phyloP scores from a whole-genome alignment of 2,888 invertebrate genomes.

The Maniola hyperantus region DNA sequence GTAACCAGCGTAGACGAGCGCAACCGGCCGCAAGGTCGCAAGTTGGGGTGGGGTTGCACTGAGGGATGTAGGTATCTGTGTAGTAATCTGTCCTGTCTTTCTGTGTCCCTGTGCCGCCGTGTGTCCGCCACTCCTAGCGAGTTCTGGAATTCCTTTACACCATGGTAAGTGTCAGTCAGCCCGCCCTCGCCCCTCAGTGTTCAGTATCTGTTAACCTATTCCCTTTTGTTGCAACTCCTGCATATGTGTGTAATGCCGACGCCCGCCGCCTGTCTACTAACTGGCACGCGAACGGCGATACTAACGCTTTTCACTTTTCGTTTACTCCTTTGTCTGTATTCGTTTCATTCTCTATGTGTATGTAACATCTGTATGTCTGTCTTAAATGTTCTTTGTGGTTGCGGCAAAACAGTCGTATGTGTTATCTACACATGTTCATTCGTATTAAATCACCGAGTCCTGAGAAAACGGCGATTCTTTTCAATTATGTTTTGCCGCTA shows the following conservation, averaged over 20 bases:
- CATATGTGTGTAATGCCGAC: slow-evolving; percentile 81
- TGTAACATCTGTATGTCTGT: slow-evolving; percentile 84
- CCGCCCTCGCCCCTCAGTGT: slow-evolving; percentile 84
- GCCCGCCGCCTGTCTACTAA: slow-evolving; percentile 71
- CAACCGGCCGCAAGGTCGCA: slow-evolving; percentile 73
- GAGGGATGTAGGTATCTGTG: slow-evolving; percentile 84
- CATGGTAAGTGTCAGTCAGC: slow-evolving; percentile 95
- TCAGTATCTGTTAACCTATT: slow-evolving; percentile 81
- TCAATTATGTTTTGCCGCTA: slow-evolving; percentile 70
- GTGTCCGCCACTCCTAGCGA: slow-evolving; percentile 93
- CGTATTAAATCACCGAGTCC: slow-evolving; percentile 53
- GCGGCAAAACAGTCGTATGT: slow-evolving; percentile 63
- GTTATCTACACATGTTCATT: slow-evolving; percentile 44
- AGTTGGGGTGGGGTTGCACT: slow-evolving; percentile 81
- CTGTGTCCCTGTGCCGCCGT: slow-evolving; percentile 87
- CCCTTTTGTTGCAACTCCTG: slow-evolving; percentile 82
- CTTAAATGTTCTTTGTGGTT: slow-evolving; percentile 79
- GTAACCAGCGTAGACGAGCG: slow-evolving; percentile 79
- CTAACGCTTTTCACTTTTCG: slow-evolving; percentile 78
- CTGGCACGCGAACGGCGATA: slow-evolving; percentile 74
- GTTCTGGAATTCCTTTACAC: slow-evolving; percentile 99
- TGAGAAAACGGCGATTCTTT: slow-evolving; percentile 49
- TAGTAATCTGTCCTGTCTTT: slow-evolving; percentile 85
- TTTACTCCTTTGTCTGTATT: slow-evolving; percentile 82
- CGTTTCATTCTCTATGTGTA: slow-evolving; percentile 84